These are phyloP conservation scores for Platanista minor DNA, from an alignment of 2,113 vertebrate species.

Conservation along the genomic window DNA sequence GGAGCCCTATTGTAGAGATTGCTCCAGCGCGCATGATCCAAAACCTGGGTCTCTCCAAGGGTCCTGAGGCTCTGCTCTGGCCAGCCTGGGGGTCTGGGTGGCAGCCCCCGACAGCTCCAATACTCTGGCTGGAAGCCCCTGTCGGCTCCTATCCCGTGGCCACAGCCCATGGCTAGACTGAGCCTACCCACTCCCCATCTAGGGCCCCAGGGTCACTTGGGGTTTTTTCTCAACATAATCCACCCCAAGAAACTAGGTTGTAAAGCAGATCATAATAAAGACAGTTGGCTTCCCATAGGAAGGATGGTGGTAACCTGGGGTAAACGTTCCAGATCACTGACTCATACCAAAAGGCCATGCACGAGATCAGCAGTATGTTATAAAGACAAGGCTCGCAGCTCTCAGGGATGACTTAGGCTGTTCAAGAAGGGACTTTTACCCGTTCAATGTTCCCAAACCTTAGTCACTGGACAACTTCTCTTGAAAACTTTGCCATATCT, in stretches of 20 bases:
- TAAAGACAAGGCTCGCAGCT: background rate
- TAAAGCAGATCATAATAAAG: background rate
- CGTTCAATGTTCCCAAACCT: background rate
- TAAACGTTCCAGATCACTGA: background rate
- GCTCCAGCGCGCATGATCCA: background rate
- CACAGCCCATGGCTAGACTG: background rate
- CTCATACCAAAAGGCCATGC: background rate
- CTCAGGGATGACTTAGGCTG: background rate
- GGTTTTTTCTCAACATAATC: background rate
- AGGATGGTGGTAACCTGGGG: background rate
- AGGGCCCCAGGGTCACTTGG: background rate
- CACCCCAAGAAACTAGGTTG: background rate
- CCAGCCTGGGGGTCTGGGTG: background rate
- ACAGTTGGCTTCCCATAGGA: background rate
- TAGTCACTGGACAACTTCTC: background rate
- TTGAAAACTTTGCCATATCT: background rate
- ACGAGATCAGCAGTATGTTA: background rate
- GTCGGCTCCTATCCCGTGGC: background rate
- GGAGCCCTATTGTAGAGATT: background rate
- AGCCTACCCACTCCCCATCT: background rate
- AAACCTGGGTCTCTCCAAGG: background rate
- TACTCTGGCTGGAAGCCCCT: background rate
- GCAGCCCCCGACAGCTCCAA: background rate
- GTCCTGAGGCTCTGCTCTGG: background rate
- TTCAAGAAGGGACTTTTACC: background rate